Base-by-base conservation (phyloP, 2,888 invertebrate genomes). In the Itoplectis maculator region DNA sequence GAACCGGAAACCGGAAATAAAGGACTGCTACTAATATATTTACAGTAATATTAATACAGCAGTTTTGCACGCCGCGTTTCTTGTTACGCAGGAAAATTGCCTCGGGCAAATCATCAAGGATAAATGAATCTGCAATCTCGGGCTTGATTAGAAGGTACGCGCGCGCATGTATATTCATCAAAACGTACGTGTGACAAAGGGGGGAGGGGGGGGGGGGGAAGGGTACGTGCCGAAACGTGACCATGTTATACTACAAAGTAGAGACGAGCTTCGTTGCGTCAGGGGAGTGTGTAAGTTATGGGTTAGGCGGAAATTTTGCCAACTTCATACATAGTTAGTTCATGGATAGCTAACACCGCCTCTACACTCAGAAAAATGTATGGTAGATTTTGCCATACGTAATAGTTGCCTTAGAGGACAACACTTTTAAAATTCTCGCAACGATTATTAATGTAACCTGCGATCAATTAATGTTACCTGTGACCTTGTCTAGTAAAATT, bases 141-240 rank as follows among this genome's bases (percentile, higher is more conserved):
- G 56, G 86, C 86, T 88, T 89, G 89, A 90, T 90, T 90, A 90
- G 89, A 89, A 87, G 88, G 84, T 73, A 73, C 79, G 68, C 65
- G 68, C 65, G 65, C 23, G 23, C 20, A 65, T 65, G 68, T 72
- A 40, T 45, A 59, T 75, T 82, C 75, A 82, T 82, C 75, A 75
- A 75, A 82, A 40, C 70, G 70, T 59, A 75, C 75, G 75, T 82
- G 82, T 54, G 66, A 65, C 29, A 29, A 75, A 66, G 79, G 47
- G 13, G 45, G 59, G n/a, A n/a, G n/a, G n/a, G n/a, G n/a, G n/a
- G n/a, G n/a, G n/a, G n/a, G n/a, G n/a, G n/a, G n/a, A n/a, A n/a
- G n/a, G 20, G 29, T 65, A 72, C 70, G 74, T 54, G 75, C 35
- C 59, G 42, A 18, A 81, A 66, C 72, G 49, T 65, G 66, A 70